Evolutionary conservation across 1,140 invertebrate genomes (phyloP), one percentile per base, ranked within the genome.

Genomic region (Stegodyphus mimosarum): DNA sequence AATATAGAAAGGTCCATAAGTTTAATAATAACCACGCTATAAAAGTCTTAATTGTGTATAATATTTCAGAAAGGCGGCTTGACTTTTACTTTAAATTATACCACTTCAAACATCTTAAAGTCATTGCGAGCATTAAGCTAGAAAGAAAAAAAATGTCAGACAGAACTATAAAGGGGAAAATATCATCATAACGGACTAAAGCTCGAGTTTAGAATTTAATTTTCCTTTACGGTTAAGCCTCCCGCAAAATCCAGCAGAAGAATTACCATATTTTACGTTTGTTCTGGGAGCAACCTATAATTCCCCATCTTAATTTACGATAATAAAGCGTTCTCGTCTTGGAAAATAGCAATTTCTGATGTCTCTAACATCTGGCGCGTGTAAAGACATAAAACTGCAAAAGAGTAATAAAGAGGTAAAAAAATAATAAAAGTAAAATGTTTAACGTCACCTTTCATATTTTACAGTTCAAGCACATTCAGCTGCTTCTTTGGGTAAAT

Each of bases 361-460:
- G 63, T 55, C 53, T 64, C 11, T 13, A 75, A 55, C 73, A 75
- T 63, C 73, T 75, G 73, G 73, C 18, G 53, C 73, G 15, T 5
- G 73, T 33, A 49, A 75, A 48, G 73, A 75, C 73, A 75, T 75
- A 75, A 75, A 75, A 75, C 13, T n/a, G 48, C 73, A 11, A 64
- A 75, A 75, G 53, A 75, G 53, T 33, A 75, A 48, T 60, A 75
- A 67, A 75, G 18, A 13, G 48, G 60, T 17, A 73, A 73, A 75
- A 75, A 33, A 52, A 60, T 18, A 49, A 33, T 60, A 75, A 33
- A 33, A 33, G 33, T 33, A 33, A 33, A 33, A 33, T 33, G 3
- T 33, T 33, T 33, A 33, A 33, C 33, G 33, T 33, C 33, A 33
- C 33, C 33, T 33, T 33, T 33, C 33, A 33, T 33, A 33, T 33